Evolutionary conservation across 2,113 vertebrate genomes (phyloP), one percentile per base, ranked within the genome.

Genomic region (Nicator chloris): DNA sequence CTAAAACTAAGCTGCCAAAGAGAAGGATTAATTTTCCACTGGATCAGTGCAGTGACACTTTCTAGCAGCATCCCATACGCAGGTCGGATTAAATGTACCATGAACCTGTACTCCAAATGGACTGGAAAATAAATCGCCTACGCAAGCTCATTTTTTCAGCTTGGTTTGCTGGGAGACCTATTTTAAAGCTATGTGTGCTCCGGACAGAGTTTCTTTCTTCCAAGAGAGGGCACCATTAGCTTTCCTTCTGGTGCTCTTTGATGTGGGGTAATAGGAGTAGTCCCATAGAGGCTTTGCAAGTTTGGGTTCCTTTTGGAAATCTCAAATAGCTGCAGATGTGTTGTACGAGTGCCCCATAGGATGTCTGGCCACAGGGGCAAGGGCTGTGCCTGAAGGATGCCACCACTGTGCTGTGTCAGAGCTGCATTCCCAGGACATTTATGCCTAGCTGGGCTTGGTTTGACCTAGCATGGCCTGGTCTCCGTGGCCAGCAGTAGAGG

Each of bases 161-260:
- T 69, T 51, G 17, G 12, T 66, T 93, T 88, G 40, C 75, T 45
- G n/a, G n/a, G 45, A 72, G 42, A 56, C 10, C 16, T 76, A 5
- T 73, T 85, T 92, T 70, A 82, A 50, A 90, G 26, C 37, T 2
- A 0, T 5, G 2, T 14, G 15, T 13, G 28, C 31, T 66, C 68
- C 40, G 40, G 44, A 57, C 40, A 27, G 35, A 61, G 28, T 63
- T 92, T 7, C 14, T 42, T 89, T 60, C 50, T 92, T 82, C 92
- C 92, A 91, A 91, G 73, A 95, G 94, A 82, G 92, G 96, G 92
- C 95, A 95, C 91, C 53, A 39, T 66, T 20, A 82, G 60, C 86
- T 77, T 91, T 90, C 22, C 76, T 90, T 66, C 56, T 31, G 28
- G 45, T 59, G 19, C 49, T 63, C 42, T 63, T 68, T 21, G n/a